Evolutionary conservation across 2,888 invertebrate genomes (phyloP), one percentile per base, ranked within the genome.

Genomic region (Lepas anatifera): DNA sequence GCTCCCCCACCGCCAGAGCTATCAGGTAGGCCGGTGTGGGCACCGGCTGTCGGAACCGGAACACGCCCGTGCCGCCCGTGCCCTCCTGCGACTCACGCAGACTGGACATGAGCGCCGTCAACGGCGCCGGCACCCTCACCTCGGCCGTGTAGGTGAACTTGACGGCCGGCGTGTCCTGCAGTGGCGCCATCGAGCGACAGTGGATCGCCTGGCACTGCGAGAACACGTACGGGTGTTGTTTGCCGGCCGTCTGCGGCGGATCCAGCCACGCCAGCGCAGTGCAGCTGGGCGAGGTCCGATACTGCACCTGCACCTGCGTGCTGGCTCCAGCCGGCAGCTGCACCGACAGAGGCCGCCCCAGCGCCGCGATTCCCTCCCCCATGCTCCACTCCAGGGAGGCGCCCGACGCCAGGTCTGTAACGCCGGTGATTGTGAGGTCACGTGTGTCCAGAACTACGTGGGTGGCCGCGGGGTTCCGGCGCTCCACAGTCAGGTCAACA

Each of bases 41-140:
- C 68, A 95, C 86, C 11, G 87, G 85, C 78, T 91, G 91, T 25
- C 69, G 67, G 69, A 74, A 74, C 58, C 75, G 68, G 77, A 76
- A 76, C 25, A 18, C 16, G 25, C 39, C 39, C 39, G 39, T 25
- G 16, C 16, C 39, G 66, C 39, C 27, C 25, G 13, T 39, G 25
- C 11, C 25, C 10, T 66, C 66, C 25, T 16, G 39, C 41, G 41
- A 41, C 41, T 83, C 73, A 8, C 87, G 81, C 10, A 91, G 78
- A 0, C 95, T 95, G 76, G 95, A 93, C 95, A 96, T 95, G 27
- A 96, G 81, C 0, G 90, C 91, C 0, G 87, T 89, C 74, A 94
- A 84, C 72, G 87, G 86, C 16, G 81, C 80, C 0, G 91, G 89
- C 27, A 89, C 90, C 1, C 79, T 77, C 78, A 84, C 84, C 79